Conservation (phyloP, 2,888 invertebrate species). For the Camptogramma bilineatum region DNA sequence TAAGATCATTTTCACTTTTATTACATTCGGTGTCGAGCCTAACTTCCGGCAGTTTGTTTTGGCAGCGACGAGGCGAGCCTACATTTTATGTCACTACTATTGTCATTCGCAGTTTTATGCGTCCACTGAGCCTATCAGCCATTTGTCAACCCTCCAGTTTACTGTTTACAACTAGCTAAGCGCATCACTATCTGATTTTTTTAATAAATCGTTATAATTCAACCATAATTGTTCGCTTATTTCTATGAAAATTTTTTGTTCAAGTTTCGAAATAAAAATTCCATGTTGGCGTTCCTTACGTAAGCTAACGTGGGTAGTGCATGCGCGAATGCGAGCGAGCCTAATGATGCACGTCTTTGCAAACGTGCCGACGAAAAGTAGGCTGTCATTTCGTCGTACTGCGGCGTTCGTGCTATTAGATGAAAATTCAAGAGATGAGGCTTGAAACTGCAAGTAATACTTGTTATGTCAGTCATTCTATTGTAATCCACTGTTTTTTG, state of each 20-base stretch:
- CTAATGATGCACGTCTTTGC: conserved; percentile 30
- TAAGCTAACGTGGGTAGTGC: conserved; percentile 24
- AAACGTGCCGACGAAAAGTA: conserved; percentile 32
- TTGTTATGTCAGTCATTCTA: not conserved
- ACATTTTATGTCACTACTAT: conserved; percentile 29
- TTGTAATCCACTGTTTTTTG: not conserved
- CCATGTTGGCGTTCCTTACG: conserved; percentile 18
- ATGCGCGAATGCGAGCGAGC: conserved; percentile 21
- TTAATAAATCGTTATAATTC: conserved; percentile 12
- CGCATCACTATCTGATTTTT: conserved; percentile 21
- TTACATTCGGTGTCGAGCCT: conserved; percentile 34
- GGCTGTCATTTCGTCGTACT: conserved; percentile 23
- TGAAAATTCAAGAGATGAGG: conserved; percentile 13
- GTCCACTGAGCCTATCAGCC: conserved; percentile 19
- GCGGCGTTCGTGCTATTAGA: conserved; percentile 17
- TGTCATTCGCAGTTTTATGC: conserved; percentile 34
- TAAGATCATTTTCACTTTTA: conserved; percentile 41
- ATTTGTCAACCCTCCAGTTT: conserved; percentile 25
- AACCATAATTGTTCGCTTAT: conserved; percentile 11
- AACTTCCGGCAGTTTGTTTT: conserved; percentile 37
- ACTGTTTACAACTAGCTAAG: conserved; percentile 18
- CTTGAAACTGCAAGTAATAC: conserved; percentile 14
- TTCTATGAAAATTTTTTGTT: conserved; percentile 3
- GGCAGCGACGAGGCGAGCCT: conserved; percentile 21
- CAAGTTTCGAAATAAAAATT: conserved; percentile 19